phyloP scores from a whole-genome alignment of 2,113 vertebrate genomes.

The Mystacornis crossleyi region DNA sequence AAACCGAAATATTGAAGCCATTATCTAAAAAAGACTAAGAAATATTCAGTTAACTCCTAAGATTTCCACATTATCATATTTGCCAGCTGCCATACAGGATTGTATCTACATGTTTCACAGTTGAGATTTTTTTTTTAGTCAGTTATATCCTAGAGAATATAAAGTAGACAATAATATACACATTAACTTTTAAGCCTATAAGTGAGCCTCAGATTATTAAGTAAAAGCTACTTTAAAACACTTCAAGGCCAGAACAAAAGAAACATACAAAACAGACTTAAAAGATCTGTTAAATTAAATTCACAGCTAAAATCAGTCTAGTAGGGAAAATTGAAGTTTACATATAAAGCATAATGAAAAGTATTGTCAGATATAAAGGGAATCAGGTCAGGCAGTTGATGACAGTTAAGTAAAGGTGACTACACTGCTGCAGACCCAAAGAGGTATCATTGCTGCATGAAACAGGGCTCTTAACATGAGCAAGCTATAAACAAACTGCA shows the following conservation, averaged over 20 bases:
- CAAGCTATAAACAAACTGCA: background rate
- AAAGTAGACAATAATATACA: background rate
- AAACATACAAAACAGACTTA: background rate
- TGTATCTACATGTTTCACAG: background rate
- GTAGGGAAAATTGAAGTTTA: background rate
- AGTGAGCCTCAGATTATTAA: background rate
- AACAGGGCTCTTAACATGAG: background rate
- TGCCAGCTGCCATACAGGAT: background rate
- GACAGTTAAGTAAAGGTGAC: background rate
- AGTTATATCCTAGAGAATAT: background rate
- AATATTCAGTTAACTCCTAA: background rate
- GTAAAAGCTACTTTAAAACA: background rate
- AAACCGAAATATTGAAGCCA: background rate
- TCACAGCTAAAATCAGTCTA: background rate
- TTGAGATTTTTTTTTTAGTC: background rate
- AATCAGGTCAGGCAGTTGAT: background rate
- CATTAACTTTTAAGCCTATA: background rate
- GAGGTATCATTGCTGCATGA: background rate
- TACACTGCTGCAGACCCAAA: background rate
- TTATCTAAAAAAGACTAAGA: background rate
- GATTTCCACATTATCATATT: background rate
- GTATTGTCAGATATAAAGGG: background rate
- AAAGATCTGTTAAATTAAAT: background rate
- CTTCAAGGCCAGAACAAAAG: background rate
- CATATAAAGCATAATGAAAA: background rate